phyloP scores from a whole-genome alignment of 2,113 vertebrate species.

The Ranitomeya variabilis region DNA sequence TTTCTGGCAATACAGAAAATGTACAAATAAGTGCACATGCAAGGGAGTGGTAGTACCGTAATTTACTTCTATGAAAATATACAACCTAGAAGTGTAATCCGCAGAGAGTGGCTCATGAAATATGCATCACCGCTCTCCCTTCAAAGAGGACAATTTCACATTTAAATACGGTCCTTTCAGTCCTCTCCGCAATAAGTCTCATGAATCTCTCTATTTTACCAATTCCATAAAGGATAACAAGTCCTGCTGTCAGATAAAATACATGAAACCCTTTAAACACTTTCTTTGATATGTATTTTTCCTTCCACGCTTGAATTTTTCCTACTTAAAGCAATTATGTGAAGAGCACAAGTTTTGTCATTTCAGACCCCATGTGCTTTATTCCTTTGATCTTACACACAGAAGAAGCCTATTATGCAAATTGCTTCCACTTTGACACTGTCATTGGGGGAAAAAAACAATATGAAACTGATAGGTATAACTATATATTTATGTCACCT shows the following conservation, averaged over 20 bases:
- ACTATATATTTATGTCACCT: constrained; percentile 16
- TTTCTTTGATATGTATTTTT: constrained; percentile 57
- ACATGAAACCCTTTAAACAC: constrained; percentile 51
- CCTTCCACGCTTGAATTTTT: constrained; percentile 55
- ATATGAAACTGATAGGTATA: constrained; percentile 2
- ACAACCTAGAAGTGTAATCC: background rate
- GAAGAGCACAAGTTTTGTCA: constrained; percentile 45
- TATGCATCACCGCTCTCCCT: background rate
- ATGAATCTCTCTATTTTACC: constrained; percentile 43
- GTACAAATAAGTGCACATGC: background rate
- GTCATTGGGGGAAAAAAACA: constrained; percentile 17
- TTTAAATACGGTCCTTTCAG: constrained; percentile 47
- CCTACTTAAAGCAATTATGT: constrained; percentile 55
- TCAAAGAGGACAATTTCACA: constrained; percentile 31
- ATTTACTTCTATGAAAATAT: constrained; percentile 7
- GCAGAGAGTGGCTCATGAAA: constrained; percentile 8
- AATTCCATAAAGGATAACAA: constrained; percentile 50
- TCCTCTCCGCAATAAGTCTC: constrained; percentile 19
- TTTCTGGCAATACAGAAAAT: too few species aligned
- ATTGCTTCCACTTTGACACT: constrained; percentile 23
- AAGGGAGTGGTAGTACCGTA: background rate
- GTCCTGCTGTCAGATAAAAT: constrained; percentile 54
- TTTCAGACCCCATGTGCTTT: constrained; percentile 43
- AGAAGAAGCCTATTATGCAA: constrained; percentile 51
- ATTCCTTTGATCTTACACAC: constrained; percentile 54